Conservation (phyloP, 1,140 invertebrate genomes). For the Orussus abietinus region DNA sequence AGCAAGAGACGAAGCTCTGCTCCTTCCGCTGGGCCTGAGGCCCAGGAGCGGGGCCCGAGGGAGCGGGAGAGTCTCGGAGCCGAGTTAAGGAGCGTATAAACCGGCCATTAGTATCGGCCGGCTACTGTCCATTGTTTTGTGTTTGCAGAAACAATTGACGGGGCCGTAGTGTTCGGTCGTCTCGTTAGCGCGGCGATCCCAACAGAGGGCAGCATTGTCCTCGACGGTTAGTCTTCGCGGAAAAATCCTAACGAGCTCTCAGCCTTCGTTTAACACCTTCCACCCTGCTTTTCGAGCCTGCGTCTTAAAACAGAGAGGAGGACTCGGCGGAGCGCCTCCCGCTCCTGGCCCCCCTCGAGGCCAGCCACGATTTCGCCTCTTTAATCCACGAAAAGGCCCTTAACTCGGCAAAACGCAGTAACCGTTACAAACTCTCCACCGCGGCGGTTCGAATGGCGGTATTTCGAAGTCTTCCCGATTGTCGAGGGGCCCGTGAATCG, state of each 20-base stretch:
- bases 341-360: too few relatives aligned
- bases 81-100: conserved; percentile 46
- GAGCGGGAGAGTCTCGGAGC: conserved; percentile 1
- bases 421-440: too few relatives aligned
- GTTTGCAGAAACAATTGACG: conserved; percentile 56
- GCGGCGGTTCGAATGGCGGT: too few relatives aligned
- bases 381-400: too few relatives aligned
- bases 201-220: conserved; percentile 52
- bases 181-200: conserved; percentile 47
- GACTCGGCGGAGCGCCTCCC: too few relatives aligned
- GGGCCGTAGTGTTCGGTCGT: conserved; percentile 44
- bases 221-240: conserved; percentile 47
- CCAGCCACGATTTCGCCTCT: too few relatives aligned
- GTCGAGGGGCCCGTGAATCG: too few relatives aligned
- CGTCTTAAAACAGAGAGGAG: conserved; percentile 17
- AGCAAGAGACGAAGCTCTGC: conserved; percentile 5
- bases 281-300: conserved; percentile 22
- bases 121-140: conserved; percentile 55
- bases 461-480: too few relatives aligned
- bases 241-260: conserved; percentile 54
- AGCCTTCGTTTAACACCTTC: conserved; percentile 28
- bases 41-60: conserved; percentile 14
- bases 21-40: too few relatives aligned
- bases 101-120: conserved; percentile 50
- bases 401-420: too few relatives aligned